These are phyloP conservation scores for Capreolus pygargus DNA, from an alignment of 2,113 vertebrate species.

Conservation along the genomic window DNA sequence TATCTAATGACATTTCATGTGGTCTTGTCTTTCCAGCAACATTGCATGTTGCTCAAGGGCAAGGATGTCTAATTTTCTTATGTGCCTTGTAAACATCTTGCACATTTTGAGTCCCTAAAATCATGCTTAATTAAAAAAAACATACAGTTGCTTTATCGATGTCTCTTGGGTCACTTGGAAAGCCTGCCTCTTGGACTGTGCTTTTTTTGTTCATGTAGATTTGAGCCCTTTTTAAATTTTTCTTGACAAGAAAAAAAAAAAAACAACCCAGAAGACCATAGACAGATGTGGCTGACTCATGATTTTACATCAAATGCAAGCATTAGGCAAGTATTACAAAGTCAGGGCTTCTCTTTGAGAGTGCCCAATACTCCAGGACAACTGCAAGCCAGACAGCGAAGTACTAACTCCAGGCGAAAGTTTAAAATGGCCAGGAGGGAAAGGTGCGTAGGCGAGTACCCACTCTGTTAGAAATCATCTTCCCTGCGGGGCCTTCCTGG, in stretches of 20 bases:
- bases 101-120: not conserved
- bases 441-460: not conserved
- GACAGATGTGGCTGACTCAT: not conserved
- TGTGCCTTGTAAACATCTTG: not conserved
- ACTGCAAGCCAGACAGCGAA: conserved; percentile 46
- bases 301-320: conserved; percentile 49
- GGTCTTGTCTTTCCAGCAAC: conserved; percentile 35
- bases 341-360: conserved; percentile 13
- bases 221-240: not conserved
- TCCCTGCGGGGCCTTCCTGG: not conserved
- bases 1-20: conserved; percentile 29
- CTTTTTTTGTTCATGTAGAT: not conserved
- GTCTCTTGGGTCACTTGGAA: not conserved
- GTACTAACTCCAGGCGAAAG: not conserved
- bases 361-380: not conserved
- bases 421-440: not conserved
- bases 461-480: not conserved
- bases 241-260: not conserved
- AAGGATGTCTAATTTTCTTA: conserved; percentile 2
- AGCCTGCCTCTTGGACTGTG: not conserved
- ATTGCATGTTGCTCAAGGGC: not conserved
- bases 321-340: not conserved
- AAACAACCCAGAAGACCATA: not conserved
- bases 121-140: not conserved
- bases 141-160: not conserved